Evolutionary conservation across 2,113 vertebrate species (phyloP).

Genomic region (Amazona vittata): DNA sequence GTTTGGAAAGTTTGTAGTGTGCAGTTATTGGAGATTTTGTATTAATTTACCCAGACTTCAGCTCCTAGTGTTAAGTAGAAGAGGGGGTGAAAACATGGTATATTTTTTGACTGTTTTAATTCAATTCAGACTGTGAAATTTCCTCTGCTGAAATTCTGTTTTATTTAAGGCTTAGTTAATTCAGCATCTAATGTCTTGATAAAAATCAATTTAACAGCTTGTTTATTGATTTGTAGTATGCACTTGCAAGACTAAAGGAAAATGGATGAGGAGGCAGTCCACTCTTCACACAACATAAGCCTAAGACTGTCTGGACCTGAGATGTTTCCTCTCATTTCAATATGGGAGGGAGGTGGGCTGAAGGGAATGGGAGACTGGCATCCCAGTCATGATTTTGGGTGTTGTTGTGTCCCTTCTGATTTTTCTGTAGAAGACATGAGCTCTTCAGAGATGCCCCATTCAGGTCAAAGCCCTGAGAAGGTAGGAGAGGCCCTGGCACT

Average conservation of each 20-base stretch:
- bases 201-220: neutral
- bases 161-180: neutral
- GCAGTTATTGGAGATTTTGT: neutral
- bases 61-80: neutral
- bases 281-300: fast-evolving
- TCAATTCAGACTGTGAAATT: neutral
- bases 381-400: neutral
- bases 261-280: neutral
- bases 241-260: neutral
- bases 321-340: neutral
- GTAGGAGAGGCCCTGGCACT: neutral
- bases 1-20: neutral
- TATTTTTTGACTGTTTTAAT: neutral
- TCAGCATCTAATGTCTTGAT: neutral
- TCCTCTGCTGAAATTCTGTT: neutral
- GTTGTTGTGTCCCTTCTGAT: fast-evolving
- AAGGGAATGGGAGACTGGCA: neutral
- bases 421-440: neutral
- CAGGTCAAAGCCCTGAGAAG: fast-evolving
- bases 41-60: neutral
- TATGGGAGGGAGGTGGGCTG: neutral
- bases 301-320: neutral
- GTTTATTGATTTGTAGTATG: neutral
- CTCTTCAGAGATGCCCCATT: neutral
- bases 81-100: neutral